phyloP scores from a whole-genome alignment of 2,888 invertebrate species.

The Aricia artaxerxes region DNA sequence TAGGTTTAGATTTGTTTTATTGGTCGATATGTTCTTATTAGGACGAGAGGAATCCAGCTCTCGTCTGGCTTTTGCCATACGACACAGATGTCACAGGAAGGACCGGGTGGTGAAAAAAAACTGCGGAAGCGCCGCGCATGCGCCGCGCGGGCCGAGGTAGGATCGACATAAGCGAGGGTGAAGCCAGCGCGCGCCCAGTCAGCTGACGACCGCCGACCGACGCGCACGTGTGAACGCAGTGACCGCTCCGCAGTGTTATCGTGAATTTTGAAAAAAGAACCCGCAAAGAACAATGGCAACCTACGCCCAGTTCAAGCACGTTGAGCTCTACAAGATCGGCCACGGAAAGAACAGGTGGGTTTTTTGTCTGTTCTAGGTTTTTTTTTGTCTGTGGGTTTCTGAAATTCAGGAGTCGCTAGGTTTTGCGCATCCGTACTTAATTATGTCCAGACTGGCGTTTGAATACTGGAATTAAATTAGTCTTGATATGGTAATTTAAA shows the following conservation, averaged over 20 bases:
- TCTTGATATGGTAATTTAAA: neutral
- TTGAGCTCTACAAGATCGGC: constrained; percentile 96
- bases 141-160: constrained; percentile 74
- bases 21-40: no score
- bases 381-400: no score
- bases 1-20: no score
- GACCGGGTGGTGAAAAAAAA: constrained; percentile 48
- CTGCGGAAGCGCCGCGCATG: constrained; percentile 70
- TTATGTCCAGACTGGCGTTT: neutral
- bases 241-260: constrained; percentile 46
- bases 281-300: constrained; percentile 85
- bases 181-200: constrained; percentile 75
- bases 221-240: constrained; percentile 46
- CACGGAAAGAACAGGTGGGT: constrained; percentile 93
- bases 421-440: constrained; percentile 16
- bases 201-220: constrained; percentile 70
- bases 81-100: constrained; percentile 48
- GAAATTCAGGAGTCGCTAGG: constrained; percentile 38
- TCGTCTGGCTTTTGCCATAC: neutral
- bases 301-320: constrained; percentile 95
- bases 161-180: constrained; percentile 76
- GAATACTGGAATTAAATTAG: neutral
- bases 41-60: neutral
- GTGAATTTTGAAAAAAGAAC: constrained; percentile 46
- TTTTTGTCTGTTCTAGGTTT: constrained; percentile 30